Evolutionary conservation across 2,888 invertebrate genomes (phyloP), one percentile per base, ranked within the genome.

Genomic region (Rhamnusium bicolor): DNA sequence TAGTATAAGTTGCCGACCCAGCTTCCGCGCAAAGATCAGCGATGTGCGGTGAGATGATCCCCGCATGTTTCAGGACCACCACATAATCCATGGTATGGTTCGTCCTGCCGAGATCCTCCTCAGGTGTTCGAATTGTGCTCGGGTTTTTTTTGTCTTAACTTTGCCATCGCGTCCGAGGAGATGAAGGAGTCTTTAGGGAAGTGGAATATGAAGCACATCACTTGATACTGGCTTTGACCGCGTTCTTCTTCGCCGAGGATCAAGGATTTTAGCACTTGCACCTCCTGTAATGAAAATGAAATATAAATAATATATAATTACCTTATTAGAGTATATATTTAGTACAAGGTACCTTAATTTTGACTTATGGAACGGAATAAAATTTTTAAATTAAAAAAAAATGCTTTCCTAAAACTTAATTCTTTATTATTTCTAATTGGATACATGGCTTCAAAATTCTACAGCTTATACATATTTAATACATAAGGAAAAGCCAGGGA

Each of bases 81-180:
- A 94, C 93, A 67, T 96, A 93, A 81, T 96, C 96, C 91, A 97
- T 93, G 2, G 94, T 94, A 79, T 93, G 93, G 85, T 94, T 95
- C 61, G 94, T 93, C 85, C 94, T 93, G 51, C 96, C 96, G 79
- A 93, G 92, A 84, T 97, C 96, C 83, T 97, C 97, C 86, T 98
- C 98, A 0, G 98, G 96, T 0, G 94, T 93, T 32, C 98, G 91
- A 49, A 85, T 82, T 1, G 87, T 86, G 68, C 87, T 87, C 12
- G 88, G 88, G 80, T 89, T 89, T 72, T n/a, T 88, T 95, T 91
- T 98, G 98, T 87, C 98, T 91, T 63, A 98, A 89, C 87, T 98
- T 98, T 40, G 97, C 95, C 96, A 98, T 98, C 18, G 98, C 98
- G 89, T 98, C 98, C 3, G 98, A 95, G 3, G 98, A 96, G 84